These are phyloP conservation scores for Anguilla marmorata DNA, from an alignment of 2,797 vertebrate species.

Conservation along the genomic window DNA sequence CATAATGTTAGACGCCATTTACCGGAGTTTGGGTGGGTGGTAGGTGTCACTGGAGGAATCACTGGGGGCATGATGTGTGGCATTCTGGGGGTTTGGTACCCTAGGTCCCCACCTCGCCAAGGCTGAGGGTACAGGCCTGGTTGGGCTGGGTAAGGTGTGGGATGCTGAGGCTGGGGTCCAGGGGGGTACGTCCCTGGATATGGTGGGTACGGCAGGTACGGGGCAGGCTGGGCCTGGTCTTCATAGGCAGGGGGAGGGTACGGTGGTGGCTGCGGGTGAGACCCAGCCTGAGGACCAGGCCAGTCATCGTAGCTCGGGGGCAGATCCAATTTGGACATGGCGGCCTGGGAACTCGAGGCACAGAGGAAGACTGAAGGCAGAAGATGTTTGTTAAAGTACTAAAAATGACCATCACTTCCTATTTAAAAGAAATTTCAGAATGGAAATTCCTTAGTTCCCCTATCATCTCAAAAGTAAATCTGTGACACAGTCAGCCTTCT, in stretches of 20 bases:
- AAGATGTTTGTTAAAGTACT: background rate
- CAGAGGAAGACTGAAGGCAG: background rate
- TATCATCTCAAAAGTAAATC: background rate
- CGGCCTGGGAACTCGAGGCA: constrained; percentile 7
- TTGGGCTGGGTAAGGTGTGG: constrained; percentile 57
- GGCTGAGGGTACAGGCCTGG: constrained; percentile 61
- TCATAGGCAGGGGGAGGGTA: constrained; percentile 41
- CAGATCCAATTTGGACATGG: constrained; percentile 75
- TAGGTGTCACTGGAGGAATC: constrained; percentile 56
- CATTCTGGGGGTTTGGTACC: constrained; percentile 52
- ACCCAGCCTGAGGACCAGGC: constrained; percentile 63
- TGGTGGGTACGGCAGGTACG: constrained; percentile 66
- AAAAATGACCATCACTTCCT: background rate
- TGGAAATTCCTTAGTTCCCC: background rate
- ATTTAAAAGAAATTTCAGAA: background rate
- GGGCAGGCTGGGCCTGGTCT: constrained; percentile 55
- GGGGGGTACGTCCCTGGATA: constrained; percentile 49
- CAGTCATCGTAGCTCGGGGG: constrained; percentile 84
- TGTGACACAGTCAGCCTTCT: background rate
- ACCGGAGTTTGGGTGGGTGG: constrained; percentile 64
- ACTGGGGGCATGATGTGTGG: constrained; percentile 57
- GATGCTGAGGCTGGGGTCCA: constrained; percentile 54
- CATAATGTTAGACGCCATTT: constrained; percentile 39
- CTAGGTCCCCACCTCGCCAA: constrained; percentile 57
- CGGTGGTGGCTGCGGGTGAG: constrained; percentile 55